A percentile compares a stretch with the other conserved stretches of the same genome.
phyloP scores from a whole-genome alignment of 1,140 invertebrate genomes.

The roundworm (Caenorhabditis elegans) region DNA sequence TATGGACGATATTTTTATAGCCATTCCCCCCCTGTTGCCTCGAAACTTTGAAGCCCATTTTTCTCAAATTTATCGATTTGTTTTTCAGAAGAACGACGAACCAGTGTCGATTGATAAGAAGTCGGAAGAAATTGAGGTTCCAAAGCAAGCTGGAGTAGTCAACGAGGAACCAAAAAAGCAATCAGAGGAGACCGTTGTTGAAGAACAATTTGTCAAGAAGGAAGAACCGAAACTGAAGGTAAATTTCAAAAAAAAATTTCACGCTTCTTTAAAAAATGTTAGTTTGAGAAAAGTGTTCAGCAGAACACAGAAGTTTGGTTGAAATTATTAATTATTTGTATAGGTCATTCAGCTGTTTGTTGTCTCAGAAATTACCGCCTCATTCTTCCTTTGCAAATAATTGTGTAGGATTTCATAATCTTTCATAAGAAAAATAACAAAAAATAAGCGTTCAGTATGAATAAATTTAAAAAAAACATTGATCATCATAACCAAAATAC shows the following conservation, averaged over 20 bases:
- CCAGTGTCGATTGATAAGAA: neutral
- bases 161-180: neutral
- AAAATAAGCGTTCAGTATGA: too few species aligned
- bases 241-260: neutral
- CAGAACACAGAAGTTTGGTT: too few species aligned
- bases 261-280: too few species aligned
- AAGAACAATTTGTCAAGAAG: neutral
- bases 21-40: neutral
- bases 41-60: neutral
- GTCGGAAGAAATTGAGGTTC: too few species aligned
- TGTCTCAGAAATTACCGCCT: too few species aligned
- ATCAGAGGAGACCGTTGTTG: neutral
- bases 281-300: too few species aligned
- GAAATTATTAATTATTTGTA: too few species aligned
- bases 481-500: too few species aligned
- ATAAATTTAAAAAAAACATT: too few species aligned
- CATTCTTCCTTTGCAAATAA: neutral
- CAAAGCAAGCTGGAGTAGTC: too few species aligned
- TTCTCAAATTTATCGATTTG: neutral
- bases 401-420: neutral
- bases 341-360: too few species aligned
- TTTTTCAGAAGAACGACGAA: neutral
- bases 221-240: slow-evolving; percentile 1
- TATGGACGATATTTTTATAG: neutral
- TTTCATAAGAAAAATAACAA: neutral